Evolutionary conservation across 2,113 vertebrate genomes (phyloP), one percentile per base, ranked within the genome.

Genomic region (Halcyon senegalensis): DNA sequence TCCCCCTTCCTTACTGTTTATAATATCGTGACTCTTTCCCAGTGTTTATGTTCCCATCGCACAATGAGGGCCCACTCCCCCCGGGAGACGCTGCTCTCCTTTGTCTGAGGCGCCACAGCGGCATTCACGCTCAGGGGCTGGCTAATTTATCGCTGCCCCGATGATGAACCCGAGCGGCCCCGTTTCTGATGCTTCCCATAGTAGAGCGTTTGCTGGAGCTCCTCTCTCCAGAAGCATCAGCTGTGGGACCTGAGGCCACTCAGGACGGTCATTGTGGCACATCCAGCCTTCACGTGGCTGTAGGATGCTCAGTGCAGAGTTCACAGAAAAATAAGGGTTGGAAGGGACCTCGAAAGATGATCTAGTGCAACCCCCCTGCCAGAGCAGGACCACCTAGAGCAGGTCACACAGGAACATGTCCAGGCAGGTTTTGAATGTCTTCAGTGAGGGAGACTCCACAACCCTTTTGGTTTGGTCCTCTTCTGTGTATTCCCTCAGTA

Each of bases 121-220:
- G 79, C 91, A 37, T 67, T 92, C 10, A 7, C 33, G 2, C 68
- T 87, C 80, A 10, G 0, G 10, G 2, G 2, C 43, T 93, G 60
- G 39, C 41, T 76, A 91, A 95, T 94, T 97, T 91, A 93, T 91
- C 16, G 10, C 82, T 95, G 95, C 87, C 87, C 93, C 2, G 16
- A 53, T 0, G 21, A 62, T 96, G 96, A 97, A 95, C 89, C 58
- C 48, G 0, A 1, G 0, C 1, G 2, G 91, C 59, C 53, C 62
- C 1, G 0, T 80, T 80, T 35, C 84, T 83, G 87, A 91, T 0
- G 5, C 48, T 62, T 24, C 16, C 84, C 1, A 1, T 27, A 87
- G 70, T 43, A 30, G 35, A 55, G 51, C 1, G 1, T 21, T 11
- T 10, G 30, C 53, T n/a, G 46, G 43, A 79, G 79, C 44, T 81